phyloP scores from a whole-genome alignment of 2,113 vertebrate genomes.

The Ctenodactylus gundi region DNA sequence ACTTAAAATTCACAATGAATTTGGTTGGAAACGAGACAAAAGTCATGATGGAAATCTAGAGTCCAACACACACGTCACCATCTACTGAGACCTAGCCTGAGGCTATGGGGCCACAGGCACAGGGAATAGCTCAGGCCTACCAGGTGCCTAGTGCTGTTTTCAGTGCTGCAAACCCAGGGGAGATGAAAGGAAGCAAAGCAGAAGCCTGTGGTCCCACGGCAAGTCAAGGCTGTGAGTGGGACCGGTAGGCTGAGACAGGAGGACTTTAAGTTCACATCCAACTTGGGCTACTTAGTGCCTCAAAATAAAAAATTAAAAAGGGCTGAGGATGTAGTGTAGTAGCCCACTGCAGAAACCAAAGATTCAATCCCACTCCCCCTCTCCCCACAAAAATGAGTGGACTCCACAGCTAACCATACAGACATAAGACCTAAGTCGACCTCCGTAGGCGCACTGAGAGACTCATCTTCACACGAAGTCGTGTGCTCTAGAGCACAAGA shows the following conservation, averaged over 20 bases:
- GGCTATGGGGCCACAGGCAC: neutral
- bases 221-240: no score
- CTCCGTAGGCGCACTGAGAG: fast-evolving
- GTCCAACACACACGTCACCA: neutral
- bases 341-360: neutral
- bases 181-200: neutral
- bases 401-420: no score
- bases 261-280: no score
- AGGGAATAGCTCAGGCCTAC: neutral
- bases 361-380: no score
- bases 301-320: no score
- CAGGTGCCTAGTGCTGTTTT: fast-evolving
- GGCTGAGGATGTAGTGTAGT: no score
- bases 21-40: neutral
- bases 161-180: neutral
- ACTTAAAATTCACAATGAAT: neutral
- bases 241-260: no score
- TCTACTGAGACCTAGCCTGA: neutral
- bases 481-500: no score
- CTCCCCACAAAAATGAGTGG: no score
- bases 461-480: neutral
- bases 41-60: neutral
- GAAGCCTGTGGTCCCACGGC: neutral
- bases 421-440: no score
- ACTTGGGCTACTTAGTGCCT: no score